Evolutionary conservation across 2,797 vertebrate species (phyloP).

Genomic region (Peromyscus melanophrys): DNA sequence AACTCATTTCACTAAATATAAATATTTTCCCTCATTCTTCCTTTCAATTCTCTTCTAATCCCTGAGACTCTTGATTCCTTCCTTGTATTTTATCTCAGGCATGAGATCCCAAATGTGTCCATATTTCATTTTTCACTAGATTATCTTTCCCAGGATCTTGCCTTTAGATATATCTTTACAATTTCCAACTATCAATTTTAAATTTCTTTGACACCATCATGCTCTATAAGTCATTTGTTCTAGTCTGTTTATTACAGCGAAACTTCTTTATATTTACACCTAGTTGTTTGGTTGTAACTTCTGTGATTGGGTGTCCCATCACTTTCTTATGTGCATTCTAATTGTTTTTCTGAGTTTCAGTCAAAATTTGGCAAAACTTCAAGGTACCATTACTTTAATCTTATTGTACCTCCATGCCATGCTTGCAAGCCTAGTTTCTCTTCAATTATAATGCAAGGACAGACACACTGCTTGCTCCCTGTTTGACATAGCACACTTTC

Average conservation of each 20-base stretch:
- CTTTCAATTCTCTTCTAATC: too few species aligned
- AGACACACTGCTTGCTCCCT: rapidly evolving
- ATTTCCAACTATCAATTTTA: not conserved
- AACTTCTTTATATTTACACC: not conserved
- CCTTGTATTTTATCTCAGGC: not conserved
- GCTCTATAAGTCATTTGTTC: not conserved
- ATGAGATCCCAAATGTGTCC: not conserved
- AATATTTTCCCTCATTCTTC: not conserved
- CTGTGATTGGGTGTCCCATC: not conserved
- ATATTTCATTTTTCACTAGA: too few species aligned
- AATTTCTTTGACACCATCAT: not conserved
- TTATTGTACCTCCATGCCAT: too few species aligned
- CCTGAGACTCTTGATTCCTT: not conserved
- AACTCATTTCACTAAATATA: not conserved
- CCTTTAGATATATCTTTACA: not conserved
- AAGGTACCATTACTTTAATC: not conserved
- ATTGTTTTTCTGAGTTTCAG: not conserved
- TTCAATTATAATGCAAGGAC: not conserved
- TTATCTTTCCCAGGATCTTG: not conserved
- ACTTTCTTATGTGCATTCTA: too few species aligned
- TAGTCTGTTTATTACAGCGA: not conserved
- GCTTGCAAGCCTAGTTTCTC: not conserved
- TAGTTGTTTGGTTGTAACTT: not conserved
- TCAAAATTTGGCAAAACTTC: not conserved
- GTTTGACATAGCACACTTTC: not conserved